A percentile compares a stretch with the other conserved stretches of the same genome.
These are phyloP conservation scores for Cheirogaleus major DNA, from an alignment of 2,797 vertebrate genomes.

Conservation along the genomic window DNA sequence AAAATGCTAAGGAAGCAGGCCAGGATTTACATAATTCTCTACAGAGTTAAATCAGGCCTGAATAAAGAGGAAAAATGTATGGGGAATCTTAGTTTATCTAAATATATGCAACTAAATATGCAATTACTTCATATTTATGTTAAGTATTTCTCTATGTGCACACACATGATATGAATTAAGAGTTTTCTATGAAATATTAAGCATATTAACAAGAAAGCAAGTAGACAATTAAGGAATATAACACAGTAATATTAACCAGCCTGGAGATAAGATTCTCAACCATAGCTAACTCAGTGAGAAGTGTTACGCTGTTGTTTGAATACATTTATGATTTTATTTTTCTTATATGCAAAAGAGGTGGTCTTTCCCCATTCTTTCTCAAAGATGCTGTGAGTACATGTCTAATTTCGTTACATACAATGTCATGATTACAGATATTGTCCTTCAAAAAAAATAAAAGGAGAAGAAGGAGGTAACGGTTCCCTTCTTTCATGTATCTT, in stretches of 20 bases:
- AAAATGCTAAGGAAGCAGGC: constrained; percentile 46
- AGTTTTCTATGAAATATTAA: constrained; percentile 24
- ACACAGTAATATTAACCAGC: background rate
- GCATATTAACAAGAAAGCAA: background rate
- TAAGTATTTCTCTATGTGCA: background rate
- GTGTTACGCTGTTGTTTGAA: background rate
- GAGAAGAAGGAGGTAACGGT: background rate
- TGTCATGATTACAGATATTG: background rate
- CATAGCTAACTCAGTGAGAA: background rate
- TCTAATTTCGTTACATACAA: background rate
- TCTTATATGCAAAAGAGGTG: background rate
- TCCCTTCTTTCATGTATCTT: background rate
- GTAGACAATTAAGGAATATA: background rate
- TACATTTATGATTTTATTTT: constrained; percentile 30
- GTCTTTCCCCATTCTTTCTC: background rate
- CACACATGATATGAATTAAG: background rate
- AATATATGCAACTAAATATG: constrained; percentile 35
- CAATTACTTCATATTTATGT: constrained; percentile 29
- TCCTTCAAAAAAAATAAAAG: background rate
- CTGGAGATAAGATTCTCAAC: background rate
- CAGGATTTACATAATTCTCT: constrained; percentile 41
- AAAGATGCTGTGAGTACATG: background rate
- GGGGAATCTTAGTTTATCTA: constrained; percentile 17
- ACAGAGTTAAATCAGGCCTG: background rate
- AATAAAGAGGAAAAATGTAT: background rate